Evolutionary conservation across 2,797 vertebrate species (phyloP), one percentile per base, ranked within the genome.

Genomic region (Aplochiton taeniatus): DNA sequence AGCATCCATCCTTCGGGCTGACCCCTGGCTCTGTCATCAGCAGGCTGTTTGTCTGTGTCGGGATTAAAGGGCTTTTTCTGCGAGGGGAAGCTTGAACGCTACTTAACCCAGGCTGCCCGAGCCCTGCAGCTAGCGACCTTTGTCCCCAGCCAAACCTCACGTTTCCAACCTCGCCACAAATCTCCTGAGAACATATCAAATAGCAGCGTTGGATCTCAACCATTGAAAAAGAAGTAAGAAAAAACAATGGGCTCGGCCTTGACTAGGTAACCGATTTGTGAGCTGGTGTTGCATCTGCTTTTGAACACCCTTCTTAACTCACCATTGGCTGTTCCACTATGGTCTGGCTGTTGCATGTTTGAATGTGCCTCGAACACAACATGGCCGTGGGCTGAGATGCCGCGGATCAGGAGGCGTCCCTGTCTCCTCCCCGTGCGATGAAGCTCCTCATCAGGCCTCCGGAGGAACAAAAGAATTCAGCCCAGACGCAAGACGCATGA

Each of bases 111-210:
- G 78, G 68, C 80, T 82, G 80, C 80, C 72, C 81, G 80, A 81
- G 82, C 81, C 77, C 77, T 46, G 73, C 74, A 85, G 78, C 76
- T 79, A 86, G 53, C 14, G 75, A 85, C 78, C 85, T 88, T 85
- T 89, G 81, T 75, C 77, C 31, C 72, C 72, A 73, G 57, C 59
- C 41, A 13, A 67, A 76, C 73, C 68, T 74, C 59, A 42, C 54
- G 80, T 82, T 88, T 88, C 83, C 82, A 82, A 80, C 78, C 71
- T 74, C 77, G 80, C 70, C 72, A 66, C 60, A 61, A 47, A 73
- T 64, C 53, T 69, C 72, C 61, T 74, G 65, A 80, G 74, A 83
- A 73, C 12, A 78, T 65, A 73, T 56, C 63, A 69, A 19, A 31
- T 19, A 4, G 16, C 19, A n/a, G 8, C 16, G 19, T n/a, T n/a